phyloP scores from a whole-genome alignment of 2,113 vertebrate genomes.

The Xiphophorus couchianus region DNA sequence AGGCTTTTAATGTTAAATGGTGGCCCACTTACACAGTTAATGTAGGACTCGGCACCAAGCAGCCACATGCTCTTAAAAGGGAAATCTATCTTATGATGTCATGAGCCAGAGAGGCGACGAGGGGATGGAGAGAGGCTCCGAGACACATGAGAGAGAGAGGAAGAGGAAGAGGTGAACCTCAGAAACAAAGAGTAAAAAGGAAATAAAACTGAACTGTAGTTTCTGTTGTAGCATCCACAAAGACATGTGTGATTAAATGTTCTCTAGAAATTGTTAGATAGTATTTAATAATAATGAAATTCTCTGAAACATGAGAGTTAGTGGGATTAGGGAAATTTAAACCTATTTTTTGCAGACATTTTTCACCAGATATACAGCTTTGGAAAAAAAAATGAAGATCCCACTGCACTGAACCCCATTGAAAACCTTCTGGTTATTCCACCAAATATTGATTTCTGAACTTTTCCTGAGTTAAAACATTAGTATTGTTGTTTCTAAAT shows the following conservation, averaged over 20 bases:
- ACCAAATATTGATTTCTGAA: too few species aligned
- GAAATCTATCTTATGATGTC: conserved; percentile 84
- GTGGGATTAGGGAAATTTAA: too few species aligned
- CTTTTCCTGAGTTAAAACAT: too few species aligned
- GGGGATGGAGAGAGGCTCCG: conserved; percentile 13
- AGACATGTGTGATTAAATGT: not conserved
- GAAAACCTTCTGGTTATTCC: too few species aligned
- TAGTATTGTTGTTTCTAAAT: too few species aligned
- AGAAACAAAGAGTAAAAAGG: conserved; percentile 7
- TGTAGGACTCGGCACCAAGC: conserved; percentile 75
- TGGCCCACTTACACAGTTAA: conserved; percentile 78
- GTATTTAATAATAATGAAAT: not conserved
- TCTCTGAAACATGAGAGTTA: not conserved
- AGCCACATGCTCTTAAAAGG: conserved; percentile 78
- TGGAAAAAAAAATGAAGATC: too few species aligned
- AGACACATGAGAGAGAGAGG: conserved; percentile 30
- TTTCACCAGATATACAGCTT: too few species aligned
- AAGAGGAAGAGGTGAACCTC: not conserved
- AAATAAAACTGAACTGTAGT: conserved; percentile 7
- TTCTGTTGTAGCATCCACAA: not conserved
- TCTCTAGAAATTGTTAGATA: not conserved
- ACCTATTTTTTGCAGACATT: too few species aligned
- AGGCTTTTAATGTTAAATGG: conserved; percentile 82
- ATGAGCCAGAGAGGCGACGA: conserved; percentile 60
- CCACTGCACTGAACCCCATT: too few species aligned